phyloP scores from a whole-genome alignment of 2,797 vertebrate genomes.

The Oceanodroma leucorhoa region DNA sequence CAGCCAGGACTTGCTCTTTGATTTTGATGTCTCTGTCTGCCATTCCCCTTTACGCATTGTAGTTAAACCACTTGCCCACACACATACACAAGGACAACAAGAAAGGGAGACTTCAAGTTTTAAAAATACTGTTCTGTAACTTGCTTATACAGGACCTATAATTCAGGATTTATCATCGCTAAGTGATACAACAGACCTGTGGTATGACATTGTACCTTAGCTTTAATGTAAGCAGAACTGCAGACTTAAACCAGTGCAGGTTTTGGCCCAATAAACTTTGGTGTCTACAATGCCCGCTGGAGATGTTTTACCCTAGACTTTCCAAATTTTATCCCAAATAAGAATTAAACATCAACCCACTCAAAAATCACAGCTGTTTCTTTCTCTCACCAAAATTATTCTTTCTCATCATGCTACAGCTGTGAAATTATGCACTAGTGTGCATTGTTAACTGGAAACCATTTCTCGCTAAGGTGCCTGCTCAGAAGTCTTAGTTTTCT shows the following conservation, averaged over 20 bases:
- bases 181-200: conserved; percentile 45
- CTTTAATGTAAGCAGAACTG: background rate
- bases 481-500: background rate
- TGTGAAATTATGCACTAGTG: background rate
- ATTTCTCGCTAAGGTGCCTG: background rate
- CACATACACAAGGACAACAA: conserved; percentile 56
- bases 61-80: conserved; percentile 77
- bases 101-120: conserved; percentile 50
- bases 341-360: background rate
- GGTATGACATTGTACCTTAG: background rate
- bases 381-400: conserved; percentile 33
- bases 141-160: conserved; percentile 35
- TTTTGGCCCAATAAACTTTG: background rate
- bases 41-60: conserved; percentile 65
- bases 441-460: background rate
- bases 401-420: background rate
- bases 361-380: conserved; percentile 43
- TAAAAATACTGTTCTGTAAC: conserved; percentile 33
- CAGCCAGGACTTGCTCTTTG: conserved; percentile 74
- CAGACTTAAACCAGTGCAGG: background rate
- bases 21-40: conserved; percentile 69
- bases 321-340: conserved; percentile 16
- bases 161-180: conserved; percentile 42
- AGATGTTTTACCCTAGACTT: conserved; percentile 19
- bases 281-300: background rate